Evolutionary conservation across 1,140 invertebrate genomes (phyloP), one percentile per base, ranked within the genome.

Genomic region (Drosophila seguyi): DNA sequence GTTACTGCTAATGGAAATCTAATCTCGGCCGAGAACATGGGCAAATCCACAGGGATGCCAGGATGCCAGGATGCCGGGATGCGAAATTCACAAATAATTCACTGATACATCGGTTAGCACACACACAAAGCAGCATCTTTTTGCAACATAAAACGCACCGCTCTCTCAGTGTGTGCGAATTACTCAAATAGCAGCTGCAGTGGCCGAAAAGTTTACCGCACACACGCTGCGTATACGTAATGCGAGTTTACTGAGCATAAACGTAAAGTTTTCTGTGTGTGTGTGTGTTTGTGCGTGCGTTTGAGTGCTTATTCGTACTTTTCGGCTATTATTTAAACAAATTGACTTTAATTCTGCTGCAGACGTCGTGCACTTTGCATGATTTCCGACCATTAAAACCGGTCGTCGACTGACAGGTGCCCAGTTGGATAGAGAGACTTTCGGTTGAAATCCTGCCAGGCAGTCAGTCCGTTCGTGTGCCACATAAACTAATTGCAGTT

Each of bases 261-360:
- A n/a, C 57, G 16, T 36, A 81, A 86, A 85, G 56, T 85, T 86
- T 53, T 59, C 56, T 11, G 29, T 25, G 14, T 16, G 14, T 45
- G 41, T 13, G 61, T 61, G 45, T 6, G 10, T 27, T 10, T 25
- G 22, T 22, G 20, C 5, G 58, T 62, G 18, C 50, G 8, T 38
- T 18, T 31, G 27, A 58, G 27, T 65, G 31, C 50, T 39, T 68
- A 42, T 27, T 27, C 39, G 56, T 50, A 69, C 48, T 69, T 56
- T 69, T 61, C 52, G 48, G 58, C 79, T 77, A 83, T 88, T 80
- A 87, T 72, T 75, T 72, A 75, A 87, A 87, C 83, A 86, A 86
- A 86, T 88, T 87, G 80, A 67, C 80, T 80, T 88, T 75, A 84
- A 86, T 87, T 87, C 55, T 55, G 48, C 66, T 63, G 71, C 67